These are phyloP conservation scores for Xyrauchen texanus DNA, from an alignment of 2,113 vertebrate genomes.

Conservation along the genomic window DNA sequence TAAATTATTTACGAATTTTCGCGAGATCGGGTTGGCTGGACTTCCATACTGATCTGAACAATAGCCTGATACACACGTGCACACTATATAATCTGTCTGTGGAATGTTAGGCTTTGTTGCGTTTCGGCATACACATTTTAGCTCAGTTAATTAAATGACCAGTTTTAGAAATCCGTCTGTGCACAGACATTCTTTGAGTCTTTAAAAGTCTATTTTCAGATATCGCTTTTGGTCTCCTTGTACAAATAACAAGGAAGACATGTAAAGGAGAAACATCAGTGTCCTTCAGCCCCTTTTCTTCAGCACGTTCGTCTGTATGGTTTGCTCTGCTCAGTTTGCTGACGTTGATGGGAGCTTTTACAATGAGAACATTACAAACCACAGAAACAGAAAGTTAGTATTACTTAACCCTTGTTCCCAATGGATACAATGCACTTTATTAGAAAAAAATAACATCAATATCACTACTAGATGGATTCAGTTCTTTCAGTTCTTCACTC, in stretches of 20 bases:
- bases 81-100: not conserved
- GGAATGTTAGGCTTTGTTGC: slow-evolving; percentile 18
- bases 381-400: slow-evolving; percentile 13
- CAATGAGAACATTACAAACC: slow-evolving; percentile 11
- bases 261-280: slow-evolving; percentile 35
- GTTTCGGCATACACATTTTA: slow-evolving; percentile 20
- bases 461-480: not conserved
- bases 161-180: slow-evolving; percentile 9
- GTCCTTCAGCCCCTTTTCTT: slow-evolving; percentile 30
- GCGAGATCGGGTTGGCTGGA: too few species aligned
- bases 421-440: slow-evolving; percentile 3
- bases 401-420: slow-evolving; percentile 10
- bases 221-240: slow-evolving; percentile 2
- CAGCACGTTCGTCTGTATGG: slow-evolving; percentile 11
- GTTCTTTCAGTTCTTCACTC: too few species aligned
- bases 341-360: slow-evolving; percentile 37
- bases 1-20: too few species aligned
- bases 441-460: slow-evolving; percentile 15
- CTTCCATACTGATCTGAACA: not conserved
- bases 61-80: not conserved
- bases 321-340: slow-evolving; percentile 6
- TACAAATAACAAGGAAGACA: slow-evolving; percentile 23
- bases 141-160: slow-evolving; percentile 43
- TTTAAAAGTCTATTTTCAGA: slow-evolving; percentile 21
- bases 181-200: not conserved